phyloP scores from a whole-genome alignment of 2,113 vertebrate species.

The Dromas ardeola region DNA sequence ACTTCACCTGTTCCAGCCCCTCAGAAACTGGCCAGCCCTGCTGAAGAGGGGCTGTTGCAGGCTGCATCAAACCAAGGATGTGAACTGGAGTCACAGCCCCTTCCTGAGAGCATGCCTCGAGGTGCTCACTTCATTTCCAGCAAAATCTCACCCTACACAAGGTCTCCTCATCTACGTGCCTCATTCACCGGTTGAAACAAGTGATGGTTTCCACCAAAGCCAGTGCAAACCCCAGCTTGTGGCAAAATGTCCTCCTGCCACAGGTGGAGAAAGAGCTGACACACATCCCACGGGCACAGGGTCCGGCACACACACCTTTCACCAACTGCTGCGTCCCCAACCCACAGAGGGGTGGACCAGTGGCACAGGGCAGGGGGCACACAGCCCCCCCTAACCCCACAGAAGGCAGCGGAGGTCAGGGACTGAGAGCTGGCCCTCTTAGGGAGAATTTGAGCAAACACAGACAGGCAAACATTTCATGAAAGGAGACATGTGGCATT shows the following conservation, averaged over 20 bases:
- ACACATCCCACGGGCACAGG: fast-evolving
- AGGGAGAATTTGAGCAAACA: not conserved
- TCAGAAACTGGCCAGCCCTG: not conserved
- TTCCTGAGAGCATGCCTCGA: not conserved
- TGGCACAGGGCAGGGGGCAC: fast-evolving
- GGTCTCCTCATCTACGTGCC: fast-evolving
- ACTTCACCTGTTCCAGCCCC: not conserved
- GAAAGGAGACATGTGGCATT: not conserved
- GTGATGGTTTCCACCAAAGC: not conserved
- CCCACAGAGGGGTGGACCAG: not conserved
- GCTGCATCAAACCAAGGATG: not conserved
- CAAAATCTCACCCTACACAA: not conserved
- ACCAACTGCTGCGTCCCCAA: not conserved
- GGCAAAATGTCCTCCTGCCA: not conserved
- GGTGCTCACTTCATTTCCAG: not conserved
- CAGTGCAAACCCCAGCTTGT: not conserved
- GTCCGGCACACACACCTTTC: fast-evolving
- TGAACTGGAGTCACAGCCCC: not conserved
- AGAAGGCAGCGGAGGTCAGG: not conserved
- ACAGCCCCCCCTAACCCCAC: not conserved
- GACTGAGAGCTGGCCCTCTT: not conserved
- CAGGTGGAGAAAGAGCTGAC: not conserved
- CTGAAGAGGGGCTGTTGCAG: not conserved
- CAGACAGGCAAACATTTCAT: not conserved
- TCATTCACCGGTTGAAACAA: not conserved